These are phyloP conservation scores for Hypselothyrea guttata DNA, from an alignment of 2,888 invertebrate species.

Conservation along the genomic window DNA sequence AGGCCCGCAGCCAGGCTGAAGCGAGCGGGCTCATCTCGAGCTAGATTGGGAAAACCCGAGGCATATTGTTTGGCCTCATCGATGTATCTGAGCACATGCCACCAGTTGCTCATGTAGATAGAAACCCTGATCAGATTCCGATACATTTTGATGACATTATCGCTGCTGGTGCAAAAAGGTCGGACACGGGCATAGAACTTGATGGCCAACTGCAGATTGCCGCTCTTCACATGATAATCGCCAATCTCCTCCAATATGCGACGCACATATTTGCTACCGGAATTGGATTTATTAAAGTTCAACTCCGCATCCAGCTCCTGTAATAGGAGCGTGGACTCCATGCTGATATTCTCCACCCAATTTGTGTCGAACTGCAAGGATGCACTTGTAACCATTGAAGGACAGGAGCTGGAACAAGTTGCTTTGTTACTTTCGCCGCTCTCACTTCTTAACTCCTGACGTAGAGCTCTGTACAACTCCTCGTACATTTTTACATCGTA, in stretches of 20 bases:
- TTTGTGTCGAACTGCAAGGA: slow-evolving; percentile 34
- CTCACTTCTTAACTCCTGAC: slow-evolving; percentile 29
- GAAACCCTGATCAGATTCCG: slow-evolving; percentile 61
- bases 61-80: slow-evolving; percentile 65
- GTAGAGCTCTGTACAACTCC: slow-evolving; percentile 46
- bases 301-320: slow-evolving; percentile 66
- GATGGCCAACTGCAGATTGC: slow-evolving; percentile 55
- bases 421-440: background rate
- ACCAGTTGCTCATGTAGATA: slow-evolving; percentile 66
- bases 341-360: slow-evolving; percentile 62
- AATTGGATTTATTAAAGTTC: slow-evolving; percentile 59
- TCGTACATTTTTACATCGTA: slow-evolving; percentile 58
- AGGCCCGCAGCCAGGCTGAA: slow-evolving; percentile 60
- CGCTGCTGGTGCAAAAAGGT: slow-evolving; percentile 62
- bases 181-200: slow-evolving; percentile 61
- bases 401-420: slow-evolving; percentile 14
- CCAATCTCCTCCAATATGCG: slow-evolving; percentile 66
- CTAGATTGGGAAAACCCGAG: slow-evolving; percentile 40
- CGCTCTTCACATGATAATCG: slow-evolving; percentile 62
- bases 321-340: slow-evolving; percentile 56
- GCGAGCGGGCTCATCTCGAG: slow-evolving; percentile 40
- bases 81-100: slow-evolving; percentile 65
- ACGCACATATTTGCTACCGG: slow-evolving; percentile 57
- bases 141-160: slow-evolving; percentile 58
- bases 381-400: background rate